phyloP scores from a whole-genome alignment of 2,113 vertebrate species.

The Serilophus lunatus region DNA sequence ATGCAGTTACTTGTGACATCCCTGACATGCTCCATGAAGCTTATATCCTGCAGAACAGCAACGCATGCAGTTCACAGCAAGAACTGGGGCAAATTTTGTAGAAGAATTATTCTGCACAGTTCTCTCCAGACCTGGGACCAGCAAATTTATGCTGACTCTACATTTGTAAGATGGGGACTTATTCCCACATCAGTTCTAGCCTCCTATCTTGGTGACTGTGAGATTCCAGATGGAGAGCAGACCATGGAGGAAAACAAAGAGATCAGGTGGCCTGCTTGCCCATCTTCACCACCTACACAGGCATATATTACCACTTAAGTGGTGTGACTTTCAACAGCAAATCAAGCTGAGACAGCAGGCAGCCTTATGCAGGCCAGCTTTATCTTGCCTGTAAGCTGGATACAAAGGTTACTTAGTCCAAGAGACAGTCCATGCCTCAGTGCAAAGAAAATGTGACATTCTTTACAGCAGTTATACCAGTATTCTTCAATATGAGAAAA shows the following conservation, averaged over 20 bases:
- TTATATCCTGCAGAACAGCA: background rate
- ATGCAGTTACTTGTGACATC: background rate
- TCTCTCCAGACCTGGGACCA: background rate
- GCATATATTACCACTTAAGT: background rate
- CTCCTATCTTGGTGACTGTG: background rate
- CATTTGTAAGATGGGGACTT: background rate
- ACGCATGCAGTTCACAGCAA: accelerated
- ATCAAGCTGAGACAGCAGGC: background rate
- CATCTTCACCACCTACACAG: background rate
- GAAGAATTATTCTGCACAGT: background rate
- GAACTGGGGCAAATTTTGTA: background rate
- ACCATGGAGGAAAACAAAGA: background rate
- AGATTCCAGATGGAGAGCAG: background rate
- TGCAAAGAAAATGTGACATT: background rate
- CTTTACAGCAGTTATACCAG: background rate
- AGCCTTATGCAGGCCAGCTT: background rate
- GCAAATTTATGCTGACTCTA: background rate
- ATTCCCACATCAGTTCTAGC: background rate
- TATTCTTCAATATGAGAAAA: background rate
- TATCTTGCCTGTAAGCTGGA: background rate
- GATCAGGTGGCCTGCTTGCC: background rate
- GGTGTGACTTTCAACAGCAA: background rate
- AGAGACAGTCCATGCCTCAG: background rate
- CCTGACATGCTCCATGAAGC: background rate
- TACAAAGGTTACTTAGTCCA: background rate